Conservation (phyloP, 2,888 invertebrate genomes). For the Cryptophagus acutangulus region DNA sequence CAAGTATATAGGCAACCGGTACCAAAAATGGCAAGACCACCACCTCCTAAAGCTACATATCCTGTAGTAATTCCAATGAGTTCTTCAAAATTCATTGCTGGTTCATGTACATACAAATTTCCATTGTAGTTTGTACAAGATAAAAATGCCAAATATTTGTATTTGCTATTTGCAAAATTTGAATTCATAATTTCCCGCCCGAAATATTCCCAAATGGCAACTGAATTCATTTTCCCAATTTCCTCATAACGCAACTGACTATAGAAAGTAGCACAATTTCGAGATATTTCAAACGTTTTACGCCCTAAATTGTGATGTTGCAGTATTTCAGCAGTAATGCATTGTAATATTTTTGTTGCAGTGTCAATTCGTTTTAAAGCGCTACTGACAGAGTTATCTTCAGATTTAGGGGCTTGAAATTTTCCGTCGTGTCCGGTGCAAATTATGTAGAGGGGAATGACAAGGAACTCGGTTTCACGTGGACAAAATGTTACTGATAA, state of each 20-base stretch:
- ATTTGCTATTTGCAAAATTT: conserved; percentile 56
- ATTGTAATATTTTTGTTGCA: conserved; percentile 76
- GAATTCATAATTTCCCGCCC: conserved; percentile 80
- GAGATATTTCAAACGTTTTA: conserved; percentile 77
- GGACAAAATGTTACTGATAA: conserved; percentile 56
- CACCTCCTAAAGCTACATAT: conserved; percentile 87
- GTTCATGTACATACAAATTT: conserved; percentile 41
- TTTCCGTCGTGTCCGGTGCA: conserved; percentile 74
- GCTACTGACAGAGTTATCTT: conserved; percentile 58
- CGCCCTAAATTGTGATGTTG: conserved; percentile 70
- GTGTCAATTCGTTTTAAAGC: conserved; percentile 72
- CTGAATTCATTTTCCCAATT: conserved; percentile 68
- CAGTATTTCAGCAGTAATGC: conserved; percentile 82
- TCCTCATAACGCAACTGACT: conserved; percentile 66
- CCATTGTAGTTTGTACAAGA: conserved; percentile 65
- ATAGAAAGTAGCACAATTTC: conserved; percentile 68
- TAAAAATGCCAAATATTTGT: conserved; percentile 86
- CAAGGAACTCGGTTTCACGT: conserved; percentile 56
- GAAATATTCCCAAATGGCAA: conserved; percentile 78
- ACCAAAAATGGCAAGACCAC: conserved; percentile 87
- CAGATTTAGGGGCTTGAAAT: conserved; percentile 59
- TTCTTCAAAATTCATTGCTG: conserved; percentile 64
- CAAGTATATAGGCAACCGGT: conserved; percentile 87
- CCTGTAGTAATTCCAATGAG: conserved; percentile 66
- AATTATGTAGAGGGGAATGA: conserved; percentile 78